Conservation (phyloP, 2,888 invertebrate species). For the Napeogenes inachia region DNA sequence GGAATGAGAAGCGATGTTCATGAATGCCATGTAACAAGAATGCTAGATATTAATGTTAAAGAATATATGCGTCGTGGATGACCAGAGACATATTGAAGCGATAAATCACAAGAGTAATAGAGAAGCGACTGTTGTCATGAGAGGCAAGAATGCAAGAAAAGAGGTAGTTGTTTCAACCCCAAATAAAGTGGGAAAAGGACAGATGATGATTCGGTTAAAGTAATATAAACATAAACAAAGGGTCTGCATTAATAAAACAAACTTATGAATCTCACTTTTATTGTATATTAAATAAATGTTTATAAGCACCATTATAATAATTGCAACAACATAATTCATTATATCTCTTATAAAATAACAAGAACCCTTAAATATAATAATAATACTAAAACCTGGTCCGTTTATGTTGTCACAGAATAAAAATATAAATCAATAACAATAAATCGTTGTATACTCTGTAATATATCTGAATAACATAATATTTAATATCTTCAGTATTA, state of each 20-base stretch:
- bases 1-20: too few species aligned
- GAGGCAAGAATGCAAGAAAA: too few species aligned
- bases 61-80: too few species aligned
- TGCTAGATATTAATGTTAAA: too few species aligned
- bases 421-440: neutral
- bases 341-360: constrained; percentile 57
- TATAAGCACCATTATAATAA: constrained; percentile 58
- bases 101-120: too few species aligned
- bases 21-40: too few species aligned
- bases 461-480: neutral
- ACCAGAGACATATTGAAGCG: too few species aligned
- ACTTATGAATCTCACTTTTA: constrained; percentile 35
- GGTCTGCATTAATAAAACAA: constrained; percentile 15
- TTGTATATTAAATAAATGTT: constrained; percentile 53
- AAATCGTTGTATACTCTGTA: neutral
- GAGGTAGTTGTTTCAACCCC: too few species aligned
- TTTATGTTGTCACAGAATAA: neutral
- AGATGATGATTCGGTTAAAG: too few species aligned
- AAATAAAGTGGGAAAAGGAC: too few species aligned
- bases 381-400: constrained; percentile 21
- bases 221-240: neutral
- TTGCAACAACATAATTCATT: constrained; percentile 51
- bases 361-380: constrained; percentile 22
- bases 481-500: too few species aligned
- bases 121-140: too few species aligned